Percentiles rank a stretch among this genome's conserved stretches.
Conservation (phyloP, 2,797 vertebrate species). For the Rhincodon typus region DNA sequence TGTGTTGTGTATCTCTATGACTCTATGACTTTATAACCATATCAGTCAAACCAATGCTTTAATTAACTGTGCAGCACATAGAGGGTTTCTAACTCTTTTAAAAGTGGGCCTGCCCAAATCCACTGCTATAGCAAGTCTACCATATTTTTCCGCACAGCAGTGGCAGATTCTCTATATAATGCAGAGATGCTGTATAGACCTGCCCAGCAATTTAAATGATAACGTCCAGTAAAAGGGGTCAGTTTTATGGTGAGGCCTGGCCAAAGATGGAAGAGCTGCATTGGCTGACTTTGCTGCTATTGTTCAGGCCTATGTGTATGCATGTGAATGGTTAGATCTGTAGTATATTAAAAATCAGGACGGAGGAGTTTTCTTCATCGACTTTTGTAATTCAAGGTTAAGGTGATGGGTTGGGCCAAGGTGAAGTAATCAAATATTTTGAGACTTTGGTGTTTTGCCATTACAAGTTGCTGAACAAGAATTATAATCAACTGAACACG, state of each 20-base stretch:
- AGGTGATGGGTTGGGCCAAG: background rate
- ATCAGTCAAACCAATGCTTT: background rate
- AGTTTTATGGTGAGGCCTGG: background rate
- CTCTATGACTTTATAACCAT: too few relatives aligned
- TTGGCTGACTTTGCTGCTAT: background rate
- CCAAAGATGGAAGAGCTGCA: background rate
- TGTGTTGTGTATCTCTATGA: too few relatives aligned
- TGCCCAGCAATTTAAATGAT: background rate
- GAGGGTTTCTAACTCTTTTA: background rate
- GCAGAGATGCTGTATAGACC: background rate
- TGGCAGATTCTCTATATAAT: background rate
- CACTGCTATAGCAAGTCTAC: background rate
- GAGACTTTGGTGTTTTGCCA: background rate
- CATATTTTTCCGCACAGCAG: background rate
- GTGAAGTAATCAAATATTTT: constrained; percentile 33
- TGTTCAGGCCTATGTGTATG: background rate
- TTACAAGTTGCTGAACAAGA: background rate
- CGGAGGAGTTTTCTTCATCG: background rate
- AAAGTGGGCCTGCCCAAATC: background rate
- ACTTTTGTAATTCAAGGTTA: background rate
- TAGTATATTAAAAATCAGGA: background rate
- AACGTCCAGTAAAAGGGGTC: too few relatives aligned
- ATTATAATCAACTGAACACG: constrained; percentile 5
- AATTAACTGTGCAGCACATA: background rate
- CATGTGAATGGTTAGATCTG: background rate